phyloP scores from a whole-genome alignment of 1,140 invertebrate genomes.

The Psilanteris sp. region DNA sequence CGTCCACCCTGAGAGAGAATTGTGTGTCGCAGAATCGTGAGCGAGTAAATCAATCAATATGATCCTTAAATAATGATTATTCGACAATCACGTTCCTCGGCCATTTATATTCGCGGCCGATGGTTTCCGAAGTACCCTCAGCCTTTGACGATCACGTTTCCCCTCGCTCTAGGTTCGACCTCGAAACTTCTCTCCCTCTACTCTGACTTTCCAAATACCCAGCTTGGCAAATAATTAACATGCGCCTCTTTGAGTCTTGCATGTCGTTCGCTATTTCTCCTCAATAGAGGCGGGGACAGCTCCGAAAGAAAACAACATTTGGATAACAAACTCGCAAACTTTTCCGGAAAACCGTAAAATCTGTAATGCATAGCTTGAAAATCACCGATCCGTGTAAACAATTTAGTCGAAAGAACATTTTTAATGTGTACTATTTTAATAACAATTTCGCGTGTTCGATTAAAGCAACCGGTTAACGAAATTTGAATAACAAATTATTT shows the following conservation, averaged over 20 bases:
- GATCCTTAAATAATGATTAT: conserved; percentile 65
- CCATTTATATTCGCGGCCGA: conserved; percentile 64
- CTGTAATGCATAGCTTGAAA: too few species aligned
- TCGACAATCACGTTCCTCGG: conserved; percentile 60
- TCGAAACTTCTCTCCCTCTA: conserved; percentile 52
- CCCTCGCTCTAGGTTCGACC: conserved; percentile 49
- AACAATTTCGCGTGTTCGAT: too few species aligned
- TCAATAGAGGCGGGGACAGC: conserved; percentile 15
- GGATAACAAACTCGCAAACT: conserved; percentile 8
- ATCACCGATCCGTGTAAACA: too few species aligned
- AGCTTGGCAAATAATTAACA: conserved; percentile 59
- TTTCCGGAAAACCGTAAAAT: conserved; percentile 10
- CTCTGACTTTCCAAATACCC: conserved; percentile 53
- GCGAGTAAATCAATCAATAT: conserved; percentile 64
- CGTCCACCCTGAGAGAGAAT: conserved; percentile 26
- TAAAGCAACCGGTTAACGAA: too few species aligned
- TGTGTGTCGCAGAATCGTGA: conserved; percentile 46
- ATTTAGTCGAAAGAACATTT: too few species aligned
- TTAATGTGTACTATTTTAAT: too few species aligned
- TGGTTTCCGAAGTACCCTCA: conserved; percentile 59
- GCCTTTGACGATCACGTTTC: conserved; percentile 64
- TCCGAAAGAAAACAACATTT: conserved; percentile 26
- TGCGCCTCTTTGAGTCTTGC: conserved; percentile 51
- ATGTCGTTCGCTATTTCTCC: conserved; percentile 39
- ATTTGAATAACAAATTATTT: too few species aligned